Conservation (phyloP, 2,888 invertebrate genomes). For the Prosapia bicincta region DNA sequence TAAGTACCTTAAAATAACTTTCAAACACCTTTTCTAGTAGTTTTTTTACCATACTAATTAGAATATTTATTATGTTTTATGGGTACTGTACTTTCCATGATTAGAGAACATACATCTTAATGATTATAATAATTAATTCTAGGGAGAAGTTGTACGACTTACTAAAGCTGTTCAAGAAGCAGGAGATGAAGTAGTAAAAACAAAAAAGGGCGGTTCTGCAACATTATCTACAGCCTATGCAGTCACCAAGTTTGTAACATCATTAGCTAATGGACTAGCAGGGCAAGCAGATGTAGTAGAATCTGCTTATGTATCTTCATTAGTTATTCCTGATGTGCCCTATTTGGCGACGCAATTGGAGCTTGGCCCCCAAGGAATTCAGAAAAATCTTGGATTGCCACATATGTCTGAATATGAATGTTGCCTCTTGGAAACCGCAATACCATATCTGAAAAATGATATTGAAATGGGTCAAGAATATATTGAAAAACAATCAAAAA, state of each 20-base stretch:
- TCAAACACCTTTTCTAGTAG: too few relatives aligned
- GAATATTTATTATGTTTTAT: too few relatives aligned
- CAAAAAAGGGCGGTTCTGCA: conserved; percentile 61
- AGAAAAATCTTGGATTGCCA: conserved; percentile 33
- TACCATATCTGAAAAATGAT: conserved; percentile 31
- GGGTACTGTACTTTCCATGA: too few relatives aligned
- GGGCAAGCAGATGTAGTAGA: conserved; percentile 40
- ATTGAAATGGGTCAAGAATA: conserved; percentile 37
- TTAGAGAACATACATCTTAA: too few relatives aligned
- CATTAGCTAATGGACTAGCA: conserved; percentile 54
- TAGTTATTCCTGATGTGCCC: conserved; percentile 27
- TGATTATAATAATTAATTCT: too few relatives aligned
- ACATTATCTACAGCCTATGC: conserved; percentile 63
- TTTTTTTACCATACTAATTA: too few relatives aligned
- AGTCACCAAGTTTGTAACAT: conserved; percentile 56
- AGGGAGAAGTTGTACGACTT: conserved; percentile 49
- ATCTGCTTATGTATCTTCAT: conserved; percentile 32
- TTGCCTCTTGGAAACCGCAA: conserved; percentile 31
- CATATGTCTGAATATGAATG: conserved; percentile 30
- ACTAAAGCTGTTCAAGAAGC: conserved; percentile 53
- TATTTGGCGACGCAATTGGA: conserved; percentile 31
- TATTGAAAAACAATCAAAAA: neutral
- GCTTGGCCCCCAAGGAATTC: conserved; percentile 30
- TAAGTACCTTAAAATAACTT: too few relatives aligned
- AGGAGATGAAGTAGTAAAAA: conserved; percentile 58